Percentiles rank a stretch among this genome's conserved stretches.
phyloP scores from a whole-genome alignment of 2,113 vertebrate species.

The Embiotoca jacksoni region DNA sequence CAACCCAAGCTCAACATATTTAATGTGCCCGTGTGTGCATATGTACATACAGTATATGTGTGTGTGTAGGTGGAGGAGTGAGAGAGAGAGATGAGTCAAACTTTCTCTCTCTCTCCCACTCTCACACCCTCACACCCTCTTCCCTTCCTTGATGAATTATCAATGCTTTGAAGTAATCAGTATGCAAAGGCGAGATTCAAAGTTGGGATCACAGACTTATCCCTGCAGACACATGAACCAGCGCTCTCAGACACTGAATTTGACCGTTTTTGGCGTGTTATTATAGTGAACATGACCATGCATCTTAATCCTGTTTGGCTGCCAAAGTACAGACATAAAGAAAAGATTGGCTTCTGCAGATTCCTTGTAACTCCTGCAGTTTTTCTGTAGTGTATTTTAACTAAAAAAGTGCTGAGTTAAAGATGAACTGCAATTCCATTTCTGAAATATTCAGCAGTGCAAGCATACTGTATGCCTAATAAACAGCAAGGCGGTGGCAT shows the following conservation, averaged over 20 bases:
- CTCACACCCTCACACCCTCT: slow-evolving; percentile 36
- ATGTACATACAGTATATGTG: slow-evolving; percentile 14
- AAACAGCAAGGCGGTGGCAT: slow-evolving; percentile 4
- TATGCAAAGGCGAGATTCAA: slow-evolving; percentile 77
- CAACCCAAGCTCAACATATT: slow-evolving; percentile 81
- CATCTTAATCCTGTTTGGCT: slow-evolving; percentile 57
- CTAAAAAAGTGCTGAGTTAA: slow-evolving; percentile 45
- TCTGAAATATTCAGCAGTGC: slow-evolving; percentile 30
- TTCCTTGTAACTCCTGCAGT: slow-evolving; percentile 20
- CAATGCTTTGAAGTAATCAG: slow-evolving; percentile 80
- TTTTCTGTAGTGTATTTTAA: slow-evolving; percentile 45
- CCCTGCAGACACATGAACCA: slow-evolving; percentile 64
- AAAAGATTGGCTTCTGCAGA: slow-evolving; percentile 42
- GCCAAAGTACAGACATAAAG: slow-evolving; percentile 26
- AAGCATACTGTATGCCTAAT: neutral
- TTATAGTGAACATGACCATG: slow-evolving; percentile 40
- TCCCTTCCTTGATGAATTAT: slow-evolving; percentile 77
- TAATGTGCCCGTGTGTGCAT: slow-evolving; percentile 51
- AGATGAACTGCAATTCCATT: slow-evolving; percentile 36
- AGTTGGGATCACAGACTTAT: slow-evolving; percentile 70
- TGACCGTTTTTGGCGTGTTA: slow-evolving; percentile 42
- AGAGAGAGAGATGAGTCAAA: slow-evolving; percentile 55
- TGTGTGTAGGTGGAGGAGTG: slow-evolving; percentile 33
- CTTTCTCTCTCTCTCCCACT: slow-evolving; percentile 36
- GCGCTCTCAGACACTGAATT: slow-evolving; percentile 47